Evolutionary conservation across 2,888 invertebrate species (phyloP).

Genomic region (Orthosia gracilis): DNA sequence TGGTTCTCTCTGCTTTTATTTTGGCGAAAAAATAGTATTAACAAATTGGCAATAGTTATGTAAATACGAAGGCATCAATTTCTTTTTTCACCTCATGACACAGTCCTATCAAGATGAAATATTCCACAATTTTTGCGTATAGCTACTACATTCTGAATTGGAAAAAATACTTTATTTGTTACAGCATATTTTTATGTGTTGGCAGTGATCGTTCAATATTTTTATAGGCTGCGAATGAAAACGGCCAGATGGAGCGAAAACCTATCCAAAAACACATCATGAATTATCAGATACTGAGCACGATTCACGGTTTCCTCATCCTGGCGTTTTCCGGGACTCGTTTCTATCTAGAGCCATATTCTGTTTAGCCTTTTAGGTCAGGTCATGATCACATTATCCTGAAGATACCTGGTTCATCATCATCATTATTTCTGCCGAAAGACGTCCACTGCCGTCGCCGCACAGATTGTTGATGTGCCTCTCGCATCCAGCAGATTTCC

Average conservation of each 20-base stretch:
- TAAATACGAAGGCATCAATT: conserved; percentile 34
- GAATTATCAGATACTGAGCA: conserved; percentile 13
- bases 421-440: too few species aligned
- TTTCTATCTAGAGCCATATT: background rate
- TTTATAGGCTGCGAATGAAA: conserved; percentile 49
- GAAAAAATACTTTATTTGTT: conserved; percentile 50
- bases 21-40: conserved; percentile 25
- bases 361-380: background rate
- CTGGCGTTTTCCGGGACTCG: background rate
- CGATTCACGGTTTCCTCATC: conserved; percentile 42
- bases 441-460: too few species aligned
- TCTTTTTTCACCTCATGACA: conserved; percentile 45
- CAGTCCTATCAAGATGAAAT: conserved; percentile 44
- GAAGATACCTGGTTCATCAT: background rate
- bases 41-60: conserved; percentile 51
- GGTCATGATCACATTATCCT: background rate
- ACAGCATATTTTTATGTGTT: conserved; percentile 51
- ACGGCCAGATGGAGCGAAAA: conserved; percentile 40
- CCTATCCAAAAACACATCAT: conserved; percentile 32
- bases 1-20: conserved; percentile 9
- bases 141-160: conserved; percentile 32
- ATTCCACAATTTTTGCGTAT: conserved; percentile 32
- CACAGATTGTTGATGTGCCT: too few species aligned
- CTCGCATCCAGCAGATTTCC: too few species aligned
- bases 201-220: conserved; percentile 56